These are phyloP conservation scores for Drosophila repletoides DNA, from an alignment of 1,140 invertebrate species.

Conservation along the genomic window DNA sequence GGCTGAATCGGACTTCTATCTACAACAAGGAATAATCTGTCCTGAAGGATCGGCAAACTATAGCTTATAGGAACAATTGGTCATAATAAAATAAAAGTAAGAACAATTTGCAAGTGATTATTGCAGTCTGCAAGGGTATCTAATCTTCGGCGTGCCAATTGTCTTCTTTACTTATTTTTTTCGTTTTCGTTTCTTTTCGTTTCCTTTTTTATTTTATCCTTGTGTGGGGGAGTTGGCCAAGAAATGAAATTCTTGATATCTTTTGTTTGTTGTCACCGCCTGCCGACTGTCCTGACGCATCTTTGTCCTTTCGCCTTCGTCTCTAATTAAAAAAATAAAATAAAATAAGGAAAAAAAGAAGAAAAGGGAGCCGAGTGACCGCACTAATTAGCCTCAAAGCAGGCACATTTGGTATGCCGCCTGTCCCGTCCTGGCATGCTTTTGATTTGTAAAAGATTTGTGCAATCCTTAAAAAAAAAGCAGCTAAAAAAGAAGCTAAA, in stretches of 20 bases:
- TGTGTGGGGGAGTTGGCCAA: conserved; percentile 41
- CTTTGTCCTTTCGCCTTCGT: conserved; percentile 70
- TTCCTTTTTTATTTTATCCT: conserved; percentile 13
- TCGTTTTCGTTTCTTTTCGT: conserved; percentile 15
- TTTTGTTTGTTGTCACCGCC: conserved; percentile 75
- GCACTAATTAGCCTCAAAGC: conserved; percentile 77
- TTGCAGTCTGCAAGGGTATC: too few species aligned
- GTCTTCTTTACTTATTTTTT: too few species aligned
- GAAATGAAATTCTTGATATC: conserved; percentile 81
- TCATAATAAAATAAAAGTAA: too few species aligned
- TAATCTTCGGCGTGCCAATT: too few species aligned
- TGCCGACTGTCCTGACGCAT: conserved; percentile 68
- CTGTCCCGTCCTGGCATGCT: conserved; percentile 33
- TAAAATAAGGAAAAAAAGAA: conserved; percentile 1
- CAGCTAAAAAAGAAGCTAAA: background rate
- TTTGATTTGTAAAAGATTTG: conserved; percentile 79
- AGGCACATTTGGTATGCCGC: conserved; percentile 68
- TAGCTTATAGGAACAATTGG: too few species aligned
- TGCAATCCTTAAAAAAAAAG: conserved; percentile 42
- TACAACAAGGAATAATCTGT: too few species aligned
- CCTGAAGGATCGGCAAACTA: too few species aligned
- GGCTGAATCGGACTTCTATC: too few species aligned
- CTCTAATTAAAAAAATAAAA: conserved; percentile 74
- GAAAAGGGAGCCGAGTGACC: conserved; percentile 57
- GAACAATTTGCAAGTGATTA: too few species aligned